Evolutionary conservation across 37 sponge, comb jelly and placozoan species (phyloP), one percentile per base, ranked within the genome.

Genomic region (Hexactinellida sp.): DNA sequence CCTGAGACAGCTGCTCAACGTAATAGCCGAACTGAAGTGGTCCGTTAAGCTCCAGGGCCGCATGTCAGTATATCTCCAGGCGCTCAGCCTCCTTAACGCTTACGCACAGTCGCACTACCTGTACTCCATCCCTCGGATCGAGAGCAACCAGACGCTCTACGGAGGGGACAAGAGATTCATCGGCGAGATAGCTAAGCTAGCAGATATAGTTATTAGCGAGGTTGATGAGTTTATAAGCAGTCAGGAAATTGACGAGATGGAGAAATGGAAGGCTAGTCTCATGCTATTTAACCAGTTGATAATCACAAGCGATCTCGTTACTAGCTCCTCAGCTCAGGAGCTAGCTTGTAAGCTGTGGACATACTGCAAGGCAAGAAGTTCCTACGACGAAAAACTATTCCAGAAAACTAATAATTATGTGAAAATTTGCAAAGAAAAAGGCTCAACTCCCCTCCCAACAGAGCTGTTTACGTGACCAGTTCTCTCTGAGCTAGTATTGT

Each of bases 61-160:
- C 3, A n/a, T 63, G 30, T 32, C 76, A 7, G 76, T 63, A 63
- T 63, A 25, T n/a, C 76, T 63, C 21, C 21, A 63, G 5, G 76
- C 76, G 3, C 34, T 63, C 32, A 63, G 34, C 34, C 76, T 63
- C 28, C 34, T 63, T 3, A 63, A 63, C 76, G 76, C 76, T 3
- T 63, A 63, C 30, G 76, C 76, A n/a, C 76, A 63, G 76, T 25
- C 76, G 3, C 41, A 85, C 52, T 34, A 39, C 25, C 30, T 83
- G 19, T 37, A 71, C 24, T 37, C 39, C 24, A 38, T 36, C 51
- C 36, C 38, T 23, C 10, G 54, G 85, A 84, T 96, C 37, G 95
- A 93, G 82, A 91, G 88, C 82, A 97, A 97, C 88, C 96, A 97
- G 84, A 91, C 84, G 36, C 86, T 97, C 87, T 97, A 97, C 87